phyloP scores from a whole-genome alignment of 2,888 invertebrate species.

The Apomyelois bistriatella region DNA sequence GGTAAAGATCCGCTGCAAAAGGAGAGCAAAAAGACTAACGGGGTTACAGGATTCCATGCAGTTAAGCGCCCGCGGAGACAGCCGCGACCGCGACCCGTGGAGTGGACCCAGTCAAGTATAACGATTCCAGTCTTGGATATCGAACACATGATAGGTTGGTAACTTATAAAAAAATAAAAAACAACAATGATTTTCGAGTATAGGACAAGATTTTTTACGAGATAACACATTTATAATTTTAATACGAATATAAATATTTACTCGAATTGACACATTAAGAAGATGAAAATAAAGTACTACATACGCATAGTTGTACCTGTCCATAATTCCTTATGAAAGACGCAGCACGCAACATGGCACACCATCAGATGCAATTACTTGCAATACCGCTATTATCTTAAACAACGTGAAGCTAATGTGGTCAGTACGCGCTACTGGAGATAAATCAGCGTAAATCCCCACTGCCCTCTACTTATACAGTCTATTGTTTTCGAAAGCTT shows the following conservation, averaged over 20 bases:
- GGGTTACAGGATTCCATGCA: conserved; percentile 57
- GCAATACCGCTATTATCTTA: not conserved
- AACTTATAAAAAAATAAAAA: too few relatives aligned
- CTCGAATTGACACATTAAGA: not conserved
- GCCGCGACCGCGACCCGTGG: conserved; percentile 13
- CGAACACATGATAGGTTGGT: not conserved
- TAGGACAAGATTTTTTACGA: too few relatives aligned
- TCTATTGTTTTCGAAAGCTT: conserved; percentile 46
- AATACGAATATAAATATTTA: not conserved
- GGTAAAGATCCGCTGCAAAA: conserved; percentile 56
- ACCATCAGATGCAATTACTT: conserved; percentile 28
- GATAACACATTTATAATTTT: not conserved
- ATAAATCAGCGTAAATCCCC: conserved; percentile 24
- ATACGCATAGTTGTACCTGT: conserved; percentile 44
- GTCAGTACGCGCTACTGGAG: conserved; percentile 13
- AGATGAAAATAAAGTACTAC: conserved; percentile 6
- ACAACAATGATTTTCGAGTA: too few relatives aligned
- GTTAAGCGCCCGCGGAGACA: conserved; percentile 24
- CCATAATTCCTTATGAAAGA: conserved; percentile 67
- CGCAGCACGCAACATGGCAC: conserved; percentile 64
- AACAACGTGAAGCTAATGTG: conserved; percentile 6
- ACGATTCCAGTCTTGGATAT: not conserved
- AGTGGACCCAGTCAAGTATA: conserved; percentile 22
- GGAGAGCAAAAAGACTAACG: conserved; percentile 64
- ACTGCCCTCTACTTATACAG: conserved; percentile 46